A percentile compares a stretch with the other conserved stretches of the same genome.
These are phyloP conservation scores for Crossocerus cetratus DNA, from an alignment of 2,888 invertebrate species.

Conservation along the genomic window DNA sequence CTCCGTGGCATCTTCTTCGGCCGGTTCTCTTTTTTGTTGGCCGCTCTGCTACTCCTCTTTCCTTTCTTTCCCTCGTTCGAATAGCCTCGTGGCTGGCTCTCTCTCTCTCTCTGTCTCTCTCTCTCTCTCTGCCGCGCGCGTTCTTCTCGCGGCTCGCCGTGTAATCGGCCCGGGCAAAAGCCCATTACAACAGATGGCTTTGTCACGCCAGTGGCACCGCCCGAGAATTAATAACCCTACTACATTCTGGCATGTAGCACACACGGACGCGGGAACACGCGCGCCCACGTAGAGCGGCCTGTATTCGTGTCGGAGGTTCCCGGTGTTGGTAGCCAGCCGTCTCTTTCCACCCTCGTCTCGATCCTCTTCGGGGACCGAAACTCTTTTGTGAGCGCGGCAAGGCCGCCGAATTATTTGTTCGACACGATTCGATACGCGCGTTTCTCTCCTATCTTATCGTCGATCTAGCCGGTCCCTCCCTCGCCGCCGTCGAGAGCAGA, in stretches of 20 bases:
- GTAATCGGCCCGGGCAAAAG: conserved; percentile 56
- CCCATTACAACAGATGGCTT: conserved; percentile 62
- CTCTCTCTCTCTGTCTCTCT: conserved; percentile 12
- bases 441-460: conserved; percentile 58
- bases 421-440: conserved; percentile 60
- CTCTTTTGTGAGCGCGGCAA: conserved; percentile 8
- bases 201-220: conserved; percentile 58
- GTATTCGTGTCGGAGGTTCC: too few species aligned
- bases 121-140: background rate
- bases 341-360: conserved; percentile 7
- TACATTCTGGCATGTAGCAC: conserved; percentile 41
- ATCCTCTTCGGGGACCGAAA: conserved; percentile 21
- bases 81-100: background rate
- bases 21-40: background rate
- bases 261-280: conserved; percentile 17
- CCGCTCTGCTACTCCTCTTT: background rate
- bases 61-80: conserved; percentile 9
- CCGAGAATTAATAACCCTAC: conserved; percentile 59
- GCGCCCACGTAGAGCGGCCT: background rate
- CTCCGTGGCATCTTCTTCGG: background rate
- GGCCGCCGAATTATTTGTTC: conserved; percentile 60
- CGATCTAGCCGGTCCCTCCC: conserved; percentile 54
- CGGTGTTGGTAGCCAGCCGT: background rate
- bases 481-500: conserved; percentile 23
- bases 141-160: conserved; percentile 18